These are phyloP conservation scores for Lordiphosa andalusiaca DNA, from an alignment of 2,888 invertebrate genomes.

Conservation along the genomic window DNA sequence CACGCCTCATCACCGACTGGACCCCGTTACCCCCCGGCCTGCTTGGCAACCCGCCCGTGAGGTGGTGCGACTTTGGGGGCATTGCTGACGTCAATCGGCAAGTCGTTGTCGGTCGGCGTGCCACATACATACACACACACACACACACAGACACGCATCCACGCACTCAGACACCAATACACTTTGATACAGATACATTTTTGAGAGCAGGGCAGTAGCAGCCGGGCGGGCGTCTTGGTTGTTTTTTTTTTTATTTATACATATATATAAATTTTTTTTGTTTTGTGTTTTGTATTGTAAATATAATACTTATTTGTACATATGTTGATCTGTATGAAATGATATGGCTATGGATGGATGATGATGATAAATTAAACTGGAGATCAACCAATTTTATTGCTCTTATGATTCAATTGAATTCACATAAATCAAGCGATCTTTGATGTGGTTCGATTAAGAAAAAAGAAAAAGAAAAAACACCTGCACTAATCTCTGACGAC, in stretches of 20 bases:
- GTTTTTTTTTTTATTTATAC: constrained; percentile 11
- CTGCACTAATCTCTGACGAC: constrained; percentile 30
- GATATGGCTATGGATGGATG: constrained; percentile 2
- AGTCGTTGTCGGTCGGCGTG: constrained; percentile 76
- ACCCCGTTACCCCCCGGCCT: constrained; percentile 14
- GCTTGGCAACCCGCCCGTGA: constrained; percentile 68
- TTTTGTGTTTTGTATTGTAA: constrained; percentile 45
- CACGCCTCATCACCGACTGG: constrained; percentile 11
- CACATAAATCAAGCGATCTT: constrained; percentile 40
- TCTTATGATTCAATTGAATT: constrained; percentile 38
- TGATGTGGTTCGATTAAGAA: constrained; percentile 37
- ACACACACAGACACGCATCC: constrained; percentile 19
- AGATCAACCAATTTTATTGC: constrained; percentile 17
- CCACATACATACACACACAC: constrained; percentile 60
- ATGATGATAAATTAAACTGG: constrained; percentile 26
- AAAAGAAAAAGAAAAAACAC: constrained; percentile 19
- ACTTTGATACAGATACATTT: constrained; percentile 4
- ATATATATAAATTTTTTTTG: too few relatives aligned
- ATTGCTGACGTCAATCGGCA: constrained; percentile 79
- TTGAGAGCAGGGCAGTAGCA: constrained; percentile 31
- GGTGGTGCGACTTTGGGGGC: constrained; percentile 77
- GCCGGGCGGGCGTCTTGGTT: constrained; percentile 66
- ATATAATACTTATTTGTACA: constrained; percentile 43
- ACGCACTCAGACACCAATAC: constrained; percentile 3
- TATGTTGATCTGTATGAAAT: constrained; percentile 9